Conservation (phyloP, 2,888 invertebrate species). For the Heliconius cydno region DNA sequence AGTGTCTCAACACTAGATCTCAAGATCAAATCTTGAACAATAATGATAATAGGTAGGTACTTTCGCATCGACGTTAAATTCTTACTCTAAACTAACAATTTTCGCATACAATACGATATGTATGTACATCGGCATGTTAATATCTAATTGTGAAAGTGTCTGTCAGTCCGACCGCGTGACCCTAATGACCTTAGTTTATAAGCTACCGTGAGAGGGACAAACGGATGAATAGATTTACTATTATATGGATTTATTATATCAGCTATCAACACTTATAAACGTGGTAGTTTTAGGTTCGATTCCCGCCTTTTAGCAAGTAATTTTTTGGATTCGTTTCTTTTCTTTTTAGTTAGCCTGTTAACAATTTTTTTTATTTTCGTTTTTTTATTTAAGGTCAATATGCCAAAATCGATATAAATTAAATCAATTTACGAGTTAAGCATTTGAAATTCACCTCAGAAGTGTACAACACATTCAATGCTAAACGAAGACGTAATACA, state of each 20-base stretch:
- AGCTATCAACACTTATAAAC: background rate
- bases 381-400: background rate
- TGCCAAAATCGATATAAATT: background rate
- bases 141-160: slow-evolving; percentile 44
- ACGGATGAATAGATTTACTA: slow-evolving; percentile 21
- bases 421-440: background rate
- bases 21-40: too few relatives aligned
- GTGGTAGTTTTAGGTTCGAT: background rate
- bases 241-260: slow-evolving; percentile 20
- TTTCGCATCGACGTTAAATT: background rate
- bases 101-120: slow-evolving; percentile 32
- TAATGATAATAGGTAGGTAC: background rate
- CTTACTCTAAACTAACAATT: slow-evolving; percentile 22
- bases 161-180: slow-evolving; percentile 46
- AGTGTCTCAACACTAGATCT: too few relatives aligned
- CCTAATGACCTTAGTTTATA: slow-evolving; percentile 43
- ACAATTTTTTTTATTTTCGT: too few relatives aligned
- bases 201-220: slow-evolving; percentile 34
- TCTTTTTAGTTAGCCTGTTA: too few relatives aligned
- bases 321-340: too few relatives aligned
- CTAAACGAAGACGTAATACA: background rate
- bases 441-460: background rate
- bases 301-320: too few relatives aligned
- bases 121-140: slow-evolving; percentile 39
- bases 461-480: background rate